Percentiles rank a stretch among this genome's conserved stretches.
Evolutionary conservation across 2,113 vertebrate genomes (phyloP).

Genomic region (Tragulus kanchil): DNA sequence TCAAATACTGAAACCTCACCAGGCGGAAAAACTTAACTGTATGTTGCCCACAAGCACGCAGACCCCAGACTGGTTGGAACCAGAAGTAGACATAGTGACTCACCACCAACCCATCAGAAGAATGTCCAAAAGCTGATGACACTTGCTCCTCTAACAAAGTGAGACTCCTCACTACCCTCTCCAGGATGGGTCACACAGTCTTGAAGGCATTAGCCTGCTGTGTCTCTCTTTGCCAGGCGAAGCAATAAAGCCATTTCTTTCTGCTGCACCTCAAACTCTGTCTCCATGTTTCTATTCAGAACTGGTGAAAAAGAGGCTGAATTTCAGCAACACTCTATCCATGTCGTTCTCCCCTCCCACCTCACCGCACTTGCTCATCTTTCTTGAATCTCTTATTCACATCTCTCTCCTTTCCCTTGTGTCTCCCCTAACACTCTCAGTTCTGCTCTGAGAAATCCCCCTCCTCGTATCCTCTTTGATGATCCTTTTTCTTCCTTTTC

Average conservation of each 20-base stretch:
- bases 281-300: not conserved
- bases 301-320: not conserved
- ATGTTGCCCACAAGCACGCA: not conserved
- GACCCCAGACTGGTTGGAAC: not conserved
- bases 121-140: not conserved
- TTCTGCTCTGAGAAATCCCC: not conserved
- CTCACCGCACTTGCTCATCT: too few species aligned
- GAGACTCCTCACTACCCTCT: not conserved
- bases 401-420: not conserved
- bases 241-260: not conserved
- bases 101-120: not conserved
- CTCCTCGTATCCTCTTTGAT: not conserved
- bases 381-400: not conserved
- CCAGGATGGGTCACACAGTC: not conserved
- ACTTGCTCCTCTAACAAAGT: not conserved
- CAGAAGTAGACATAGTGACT: not conserved
- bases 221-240: not conserved
- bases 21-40: not conserved
- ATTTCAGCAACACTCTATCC: not conserved
- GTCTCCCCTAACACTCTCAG: not conserved
- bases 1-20: not conserved
- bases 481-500: not conserved
- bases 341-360: fast-evolving
- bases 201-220: not conserved
- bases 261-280: not conserved